Evolutionary conservation across 2,113 vertebrate species (phyloP).

Genomic region (Plectropomus leopardus): DNA sequence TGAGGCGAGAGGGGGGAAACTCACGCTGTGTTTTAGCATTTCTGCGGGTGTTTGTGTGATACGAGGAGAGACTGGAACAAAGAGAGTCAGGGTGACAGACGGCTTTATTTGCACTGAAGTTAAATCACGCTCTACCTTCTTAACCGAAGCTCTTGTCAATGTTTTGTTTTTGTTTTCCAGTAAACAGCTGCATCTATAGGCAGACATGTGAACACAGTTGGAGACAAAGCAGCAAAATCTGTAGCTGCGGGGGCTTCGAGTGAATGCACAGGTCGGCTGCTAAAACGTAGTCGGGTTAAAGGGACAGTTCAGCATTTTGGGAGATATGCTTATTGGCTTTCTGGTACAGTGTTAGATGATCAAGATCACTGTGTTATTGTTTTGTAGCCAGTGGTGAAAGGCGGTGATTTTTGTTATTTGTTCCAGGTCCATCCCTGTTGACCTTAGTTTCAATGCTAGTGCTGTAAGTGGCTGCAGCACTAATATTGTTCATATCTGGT

Average conservation of each 20-base stretch:
- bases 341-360: background rate
- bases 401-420: too few relatives aligned
- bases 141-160: slow-evolving; percentile 20
- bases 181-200: slow-evolving; percentile 18
- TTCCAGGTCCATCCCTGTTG: too few relatives aligned
- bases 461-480: too few relatives aligned
- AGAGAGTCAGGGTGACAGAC: background rate
- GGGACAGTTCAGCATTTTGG: background rate
- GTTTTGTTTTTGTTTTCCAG: slow-evolving; percentile 37
- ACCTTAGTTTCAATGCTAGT: too few relatives aligned
- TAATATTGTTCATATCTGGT: too few relatives aligned
- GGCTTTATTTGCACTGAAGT: slow-evolving; percentile 27
- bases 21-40: background rate
- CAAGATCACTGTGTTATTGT: background rate
- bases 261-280: background rate
- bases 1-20: background rate
- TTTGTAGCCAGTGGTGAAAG: too few relatives aligned
- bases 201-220: slow-evolving; percentile 1
- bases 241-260: background rate
- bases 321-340: background rate
- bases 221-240: slow-evolving; percentile 11
- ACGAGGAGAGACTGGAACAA: background rate
- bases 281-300: background rate
- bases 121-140: slow-evolving; percentile 19
- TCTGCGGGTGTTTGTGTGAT: slow-evolving; percentile 16